Conservation (phyloP, 2,888 invertebrate genomes). For the Drosophila multiciliata region DNA sequence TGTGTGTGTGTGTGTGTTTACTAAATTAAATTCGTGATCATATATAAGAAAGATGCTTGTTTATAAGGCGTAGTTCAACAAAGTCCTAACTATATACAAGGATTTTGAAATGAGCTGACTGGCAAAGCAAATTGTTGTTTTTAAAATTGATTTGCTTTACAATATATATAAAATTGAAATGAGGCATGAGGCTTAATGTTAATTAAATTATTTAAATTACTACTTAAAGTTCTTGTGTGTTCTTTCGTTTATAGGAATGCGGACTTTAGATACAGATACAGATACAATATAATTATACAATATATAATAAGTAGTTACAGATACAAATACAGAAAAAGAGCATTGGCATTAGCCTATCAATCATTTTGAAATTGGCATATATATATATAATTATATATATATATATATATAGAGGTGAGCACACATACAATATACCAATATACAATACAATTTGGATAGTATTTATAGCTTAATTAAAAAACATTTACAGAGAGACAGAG, state of each 20-base stretch:
- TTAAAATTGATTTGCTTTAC: conserved; percentile 74
- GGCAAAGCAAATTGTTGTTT: conserved; percentile 74
- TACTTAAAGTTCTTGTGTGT: conserved; percentile 38
- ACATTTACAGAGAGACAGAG: conserved; percentile 43
- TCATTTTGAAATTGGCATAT: conserved; percentile 35
- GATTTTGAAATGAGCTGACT: conserved; percentile 36
- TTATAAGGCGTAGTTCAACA: conserved; percentile 44
- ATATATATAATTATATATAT: conserved; percentile 31
- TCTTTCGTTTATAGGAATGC: conserved; percentile 59
- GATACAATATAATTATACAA: neutral
- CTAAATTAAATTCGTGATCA: conserved; percentile 71
- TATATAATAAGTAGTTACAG: conserved; percentile 30
- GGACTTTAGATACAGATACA: conserved; percentile 57
- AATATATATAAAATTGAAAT: conserved; percentile 35
- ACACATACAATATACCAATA: conserved; percentile 31
- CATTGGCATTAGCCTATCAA: conserved; percentile 45
- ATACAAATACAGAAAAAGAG: conserved; percentile 51
- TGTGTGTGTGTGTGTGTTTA: conserved; percentile 34
- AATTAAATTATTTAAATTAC: conserved; percentile 55
- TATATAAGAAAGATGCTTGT: conserved; percentile 55
- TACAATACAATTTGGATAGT: conserved; percentile 33
- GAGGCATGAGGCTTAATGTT: conserved; percentile 60
- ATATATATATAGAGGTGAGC: conserved; percentile 55
- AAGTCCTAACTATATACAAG: conserved; percentile 51
- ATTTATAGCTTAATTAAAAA: conserved; percentile 38